Evolutionary conservation across 2,888 invertebrate species (phyloP), one percentile per base, ranked within the genome.

Genomic region (Mantis religiosa): DNA sequence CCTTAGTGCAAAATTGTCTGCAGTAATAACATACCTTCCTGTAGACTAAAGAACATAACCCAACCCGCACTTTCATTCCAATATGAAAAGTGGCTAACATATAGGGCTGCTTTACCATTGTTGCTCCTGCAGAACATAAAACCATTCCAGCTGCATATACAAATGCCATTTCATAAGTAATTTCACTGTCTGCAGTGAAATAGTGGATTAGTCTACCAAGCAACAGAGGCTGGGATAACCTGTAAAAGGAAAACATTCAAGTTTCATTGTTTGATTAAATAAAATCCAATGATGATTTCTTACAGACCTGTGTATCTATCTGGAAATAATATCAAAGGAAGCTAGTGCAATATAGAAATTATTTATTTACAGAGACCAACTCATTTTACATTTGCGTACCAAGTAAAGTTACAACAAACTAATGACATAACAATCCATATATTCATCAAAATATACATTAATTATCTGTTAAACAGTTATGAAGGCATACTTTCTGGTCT

Each of bases 111-210:
- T 82, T 85, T 25, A 88, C 34, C 27, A 88, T 28, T 15, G 85
- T 71, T 30, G 41, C 47, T 14, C 47, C 81, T 30, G 28, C 85
- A 8, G 71, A 87, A 25, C 87, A 89, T 30, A 41, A 82, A 25
- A 87, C 82, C 30, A 87, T 87, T n/a, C 82, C 82, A 34, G 27
- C 41, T 82, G 82, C 87, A 28, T 89, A 88, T 28, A 85, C 14
- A 47, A 83, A 88, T 12, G 90, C 90, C 14, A 84, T 83, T 8
- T 86, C 85, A 7, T n/a, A 12, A 6, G 82, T 71, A 71, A 89
- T 84, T 3, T 71, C 54, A n/a, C 82, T 84, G n/a, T 82, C 94
- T 3, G 94, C 94, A 20, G 84, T 88, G 85, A 91, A 91, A 83
- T 89, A 90, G 20, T 86, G 87, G 30, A 91, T 89, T 54, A 91